A percentile compares a stretch with the other conserved stretches of the same genome.
These are phyloP conservation scores for Dendroctonus ponderosae DNA, from an alignment of 1,140 invertebrate genomes.

Conservation along the genomic window DNA sequence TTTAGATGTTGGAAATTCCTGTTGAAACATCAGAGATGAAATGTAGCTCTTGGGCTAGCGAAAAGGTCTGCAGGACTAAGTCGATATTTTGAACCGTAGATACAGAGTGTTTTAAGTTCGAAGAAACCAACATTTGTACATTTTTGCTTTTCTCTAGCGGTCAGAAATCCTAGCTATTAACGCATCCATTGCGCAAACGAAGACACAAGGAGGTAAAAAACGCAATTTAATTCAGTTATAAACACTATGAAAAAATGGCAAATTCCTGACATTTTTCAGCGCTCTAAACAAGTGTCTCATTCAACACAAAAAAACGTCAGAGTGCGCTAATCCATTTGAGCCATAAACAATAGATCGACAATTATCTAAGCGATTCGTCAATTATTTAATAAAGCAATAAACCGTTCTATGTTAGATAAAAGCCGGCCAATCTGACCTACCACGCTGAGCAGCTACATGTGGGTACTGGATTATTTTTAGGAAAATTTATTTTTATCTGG, in stretches of 20 bases:
- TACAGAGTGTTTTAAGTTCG: no score
- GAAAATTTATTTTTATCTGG: constrained; percentile 20
- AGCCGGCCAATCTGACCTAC: constrained; percentile 9
- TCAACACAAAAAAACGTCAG: not conserved
- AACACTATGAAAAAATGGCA: not conserved
- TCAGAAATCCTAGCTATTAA: no score
- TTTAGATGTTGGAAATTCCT: no score
- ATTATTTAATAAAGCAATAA: not conserved
- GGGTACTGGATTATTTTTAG: constrained; percentile 20
- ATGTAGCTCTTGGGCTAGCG: no score
- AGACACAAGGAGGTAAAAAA: no score
- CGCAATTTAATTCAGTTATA: no score
- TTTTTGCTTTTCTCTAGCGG: no score
- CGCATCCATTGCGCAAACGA: no score
- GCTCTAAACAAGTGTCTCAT: not conserved
- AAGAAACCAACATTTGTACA: no score
- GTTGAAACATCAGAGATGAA: no score
- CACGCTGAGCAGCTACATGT: constrained; percentile 11
- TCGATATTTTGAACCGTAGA: no score
- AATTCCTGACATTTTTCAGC: not conserved
- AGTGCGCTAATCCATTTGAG: not conserved
- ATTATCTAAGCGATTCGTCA: not conserved
- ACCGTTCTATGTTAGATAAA: not conserved
- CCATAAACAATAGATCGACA: not conserved
- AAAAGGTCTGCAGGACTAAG: no score